A percentile compares a stretch with the other conserved stretches of the same genome.
Conservation (phyloP, 2,888 invertebrate species). For the Torymus auratus region DNA sequence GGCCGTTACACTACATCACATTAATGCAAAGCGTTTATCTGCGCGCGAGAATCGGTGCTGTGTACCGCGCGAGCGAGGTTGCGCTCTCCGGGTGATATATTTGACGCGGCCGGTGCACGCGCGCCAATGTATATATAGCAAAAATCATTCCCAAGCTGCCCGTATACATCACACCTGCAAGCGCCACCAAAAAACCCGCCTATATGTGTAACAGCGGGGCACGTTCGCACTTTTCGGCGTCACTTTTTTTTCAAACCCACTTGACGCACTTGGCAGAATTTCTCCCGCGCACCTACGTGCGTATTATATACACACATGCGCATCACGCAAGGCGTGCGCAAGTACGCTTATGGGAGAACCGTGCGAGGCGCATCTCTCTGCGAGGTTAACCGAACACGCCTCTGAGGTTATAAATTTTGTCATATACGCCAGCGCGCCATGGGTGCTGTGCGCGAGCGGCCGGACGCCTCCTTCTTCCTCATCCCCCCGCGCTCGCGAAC, state of each 20-base stretch:
- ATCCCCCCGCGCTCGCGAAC: background rate
- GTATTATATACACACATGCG: background rate
- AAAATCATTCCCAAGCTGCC: too few relatives aligned
- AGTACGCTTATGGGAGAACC: background rate
- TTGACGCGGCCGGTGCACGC: background rate
- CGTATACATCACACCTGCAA: too few relatives aligned
- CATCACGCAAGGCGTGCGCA: background rate
- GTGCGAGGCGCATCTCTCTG: background rate
- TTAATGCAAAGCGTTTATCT: slow-evolving; percentile 39
- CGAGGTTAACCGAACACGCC: slow-evolving; percentile 54
- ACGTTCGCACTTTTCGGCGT: too few relatives aligned
- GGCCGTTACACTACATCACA: slow-evolving; percentile 45
- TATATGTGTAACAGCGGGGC: too few relatives aligned
- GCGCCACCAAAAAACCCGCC: too few relatives aligned
- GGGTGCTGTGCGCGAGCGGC: background rate
- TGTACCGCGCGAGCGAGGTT: too few relatives aligned
- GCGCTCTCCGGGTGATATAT: slow-evolving; percentile 25
- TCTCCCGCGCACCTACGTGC: too few relatives aligned
- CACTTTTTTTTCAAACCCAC: too few relatives aligned
- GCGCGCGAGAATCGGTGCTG: background rate
- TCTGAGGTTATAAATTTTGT: slow-evolving; percentile 58
- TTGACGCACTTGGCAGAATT: too few relatives aligned
- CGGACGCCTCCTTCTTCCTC: slow-evolving; percentile 29
- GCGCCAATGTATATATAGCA: too few relatives aligned
- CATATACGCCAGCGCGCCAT: slow-evolving; percentile 28